Conservation (phyloP, 1,140 invertebrate genomes). For the Wasmannia auropunctata region DNA sequence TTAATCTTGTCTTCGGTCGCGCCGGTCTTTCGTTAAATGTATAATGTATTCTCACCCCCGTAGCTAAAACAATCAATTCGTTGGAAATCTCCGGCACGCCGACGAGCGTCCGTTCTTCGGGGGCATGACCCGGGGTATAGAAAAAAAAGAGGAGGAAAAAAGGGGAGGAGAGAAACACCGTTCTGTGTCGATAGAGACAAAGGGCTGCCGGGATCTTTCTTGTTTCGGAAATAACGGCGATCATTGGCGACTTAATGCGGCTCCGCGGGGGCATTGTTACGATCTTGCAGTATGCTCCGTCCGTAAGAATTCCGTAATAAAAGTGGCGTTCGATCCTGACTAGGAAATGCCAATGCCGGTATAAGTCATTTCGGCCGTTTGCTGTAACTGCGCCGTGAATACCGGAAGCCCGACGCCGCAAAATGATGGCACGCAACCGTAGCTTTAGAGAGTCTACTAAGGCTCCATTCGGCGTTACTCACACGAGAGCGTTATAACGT, state of each 20-base stretch:
- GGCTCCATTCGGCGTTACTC: constrained; percentile 42
- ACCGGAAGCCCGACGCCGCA: constrained; percentile 47
- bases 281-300: not conserved
- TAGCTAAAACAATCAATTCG: constrained; percentile 79
- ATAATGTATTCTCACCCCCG: constrained; percentile 80
- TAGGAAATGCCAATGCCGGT: constrained; percentile 44
- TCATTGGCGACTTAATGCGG: constrained; percentile 33
- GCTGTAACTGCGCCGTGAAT: constrained; percentile 50
- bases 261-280: constrained; percentile 19
- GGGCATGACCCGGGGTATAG: not conserved
- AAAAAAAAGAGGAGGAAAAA: not conserved
- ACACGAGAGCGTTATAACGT: constrained; percentile 43
- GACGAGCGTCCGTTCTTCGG: constrained; percentile 9
- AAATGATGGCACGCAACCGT: constrained; percentile 51
- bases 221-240: constrained; percentile 24
- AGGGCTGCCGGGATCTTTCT: not conserved
- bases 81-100: constrained; percentile 45
- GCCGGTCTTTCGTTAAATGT: constrained; percentile 76
- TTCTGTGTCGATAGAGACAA: constrained; percentile 58
- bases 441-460: constrained; percentile 38
- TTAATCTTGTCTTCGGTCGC: constrained; percentile 77
- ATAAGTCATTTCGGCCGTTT: constrained; percentile 54
- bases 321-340: constrained; percentile 44
- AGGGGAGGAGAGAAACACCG: constrained; percentile 1
- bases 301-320: constrained; percentile 29